Evolutionary conservation across 2,113 vertebrate species (phyloP).

Genomic region (Cricetomys ansorgei): DNA sequence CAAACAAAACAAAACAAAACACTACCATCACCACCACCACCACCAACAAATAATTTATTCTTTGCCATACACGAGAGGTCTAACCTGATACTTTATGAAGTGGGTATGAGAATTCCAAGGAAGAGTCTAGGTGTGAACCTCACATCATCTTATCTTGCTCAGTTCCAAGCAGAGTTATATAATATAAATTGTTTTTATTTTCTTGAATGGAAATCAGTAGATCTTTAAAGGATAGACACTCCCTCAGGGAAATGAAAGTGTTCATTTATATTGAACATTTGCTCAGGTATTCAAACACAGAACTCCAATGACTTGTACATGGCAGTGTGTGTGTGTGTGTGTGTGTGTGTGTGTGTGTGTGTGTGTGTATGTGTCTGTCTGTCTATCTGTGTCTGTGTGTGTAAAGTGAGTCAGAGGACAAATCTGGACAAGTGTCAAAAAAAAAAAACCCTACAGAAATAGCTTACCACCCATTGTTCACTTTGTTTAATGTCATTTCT

Average conservation of each 20-base stretch:
- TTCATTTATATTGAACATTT: constrained; percentile 43
- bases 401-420: constrained; percentile 51
- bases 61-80: constrained; percentile 17
- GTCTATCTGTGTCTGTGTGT: background rate
- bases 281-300: constrained; percentile 52
- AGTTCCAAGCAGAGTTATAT: constrained; percentile 55
- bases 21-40: too few relatives aligned
- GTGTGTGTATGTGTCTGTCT: too few relatives aligned
- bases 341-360: background rate
- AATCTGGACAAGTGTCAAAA: constrained; percentile 32
- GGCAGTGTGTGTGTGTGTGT: too few relatives aligned
- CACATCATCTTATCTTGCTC: background rate
- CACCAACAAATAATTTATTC: constrained; percentile 53
- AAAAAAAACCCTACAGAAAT: background rate
- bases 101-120: constrained; percentile 38
- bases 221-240: constrained; percentile 58
- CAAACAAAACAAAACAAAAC: too few relatives aligned
- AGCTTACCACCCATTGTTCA: background rate
- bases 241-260: constrained; percentile 67
- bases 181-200: constrained; percentile 65
- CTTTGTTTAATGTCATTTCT: constrained; percentile 59
- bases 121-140: constrained; percentile 58
- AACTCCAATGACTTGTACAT: constrained; percentile 62
- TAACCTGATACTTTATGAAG: constrained; percentile 51
- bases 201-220: constrained; percentile 62